Conservation (phyloP, 2,797 vertebrate genomes). For the Nannoperca australis region DNA sequence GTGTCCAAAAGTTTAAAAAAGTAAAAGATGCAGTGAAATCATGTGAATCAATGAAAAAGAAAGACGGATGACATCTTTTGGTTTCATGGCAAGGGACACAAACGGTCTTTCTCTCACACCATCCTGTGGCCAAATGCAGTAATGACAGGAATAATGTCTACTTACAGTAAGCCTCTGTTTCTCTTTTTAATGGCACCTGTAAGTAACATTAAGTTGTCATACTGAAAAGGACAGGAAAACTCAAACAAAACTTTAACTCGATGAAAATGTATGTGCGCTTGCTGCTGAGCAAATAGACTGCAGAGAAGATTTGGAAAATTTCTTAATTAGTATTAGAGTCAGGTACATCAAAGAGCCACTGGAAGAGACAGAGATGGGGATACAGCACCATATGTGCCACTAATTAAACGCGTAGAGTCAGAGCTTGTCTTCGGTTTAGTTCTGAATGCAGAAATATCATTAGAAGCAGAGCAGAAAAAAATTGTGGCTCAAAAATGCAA, state of each 20-base stretch:
- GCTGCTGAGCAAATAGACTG: constrained; percentile 13
- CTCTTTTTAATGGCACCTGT: neutral
- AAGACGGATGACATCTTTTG: neutral
- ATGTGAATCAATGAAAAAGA: too few species aligned
- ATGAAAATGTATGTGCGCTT: neutral
- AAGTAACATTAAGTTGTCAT: neutral
- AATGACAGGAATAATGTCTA: neutral
- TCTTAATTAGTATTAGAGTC: constrained; percentile 31
- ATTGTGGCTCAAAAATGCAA: neutral
- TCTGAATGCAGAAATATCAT: constrained; percentile 9
- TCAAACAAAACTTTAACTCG: neutral
- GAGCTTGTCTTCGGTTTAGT: neutral
- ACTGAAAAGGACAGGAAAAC: neutral
- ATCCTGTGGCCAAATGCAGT: neutral
- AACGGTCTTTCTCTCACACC: too few species aligned
- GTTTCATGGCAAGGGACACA: neutral
- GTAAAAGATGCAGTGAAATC: neutral
- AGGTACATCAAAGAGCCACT: constrained; percentile 10
- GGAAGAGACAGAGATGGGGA: neutral
- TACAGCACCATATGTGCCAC: constrained; percentile 8
- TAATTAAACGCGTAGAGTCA: constrained; percentile 43
- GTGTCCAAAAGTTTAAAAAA: too few species aligned
- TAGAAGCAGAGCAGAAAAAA: too few species aligned
- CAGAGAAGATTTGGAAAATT: constrained; percentile 14
- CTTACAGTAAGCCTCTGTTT: neutral